Conservation (phyloP, 2,113 vertebrate species). For the Amblyopsis rosae region DNA sequence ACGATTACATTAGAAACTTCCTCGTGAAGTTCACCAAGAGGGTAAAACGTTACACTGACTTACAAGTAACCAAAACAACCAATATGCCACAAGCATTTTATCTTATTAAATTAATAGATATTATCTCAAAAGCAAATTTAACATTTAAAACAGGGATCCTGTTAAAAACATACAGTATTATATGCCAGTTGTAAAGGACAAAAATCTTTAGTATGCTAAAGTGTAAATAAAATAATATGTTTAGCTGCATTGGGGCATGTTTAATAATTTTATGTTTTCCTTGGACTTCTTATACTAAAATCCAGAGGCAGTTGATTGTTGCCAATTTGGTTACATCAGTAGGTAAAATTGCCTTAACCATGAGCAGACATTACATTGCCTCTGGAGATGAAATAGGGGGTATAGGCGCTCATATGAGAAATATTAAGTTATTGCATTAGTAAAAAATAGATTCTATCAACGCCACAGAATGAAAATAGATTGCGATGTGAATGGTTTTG, state of each 20-base stretch:
- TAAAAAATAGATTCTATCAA: constrained; percentile 6
- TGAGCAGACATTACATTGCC: constrained; percentile 25
- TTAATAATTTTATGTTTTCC: constrained; percentile 10
- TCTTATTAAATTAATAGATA: too few species aligned
- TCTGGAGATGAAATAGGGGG: constrained; percentile 11
- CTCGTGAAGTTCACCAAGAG: too few species aligned
- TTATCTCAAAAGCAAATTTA: too few species aligned
- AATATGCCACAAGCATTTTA: too few species aligned
- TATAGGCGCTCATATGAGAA: constrained; percentile 10
- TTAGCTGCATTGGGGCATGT: constrained; percentile 13
- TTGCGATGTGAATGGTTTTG: not conserved
- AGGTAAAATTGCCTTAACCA: constrained; percentile 22
- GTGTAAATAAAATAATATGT: constrained; percentile 2
- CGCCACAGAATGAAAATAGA: not conserved
- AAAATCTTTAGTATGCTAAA: not conserved
- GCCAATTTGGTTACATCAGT: constrained; percentile 29
- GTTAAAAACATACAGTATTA: too few species aligned
- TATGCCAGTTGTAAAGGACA: constrained; percentile 1
- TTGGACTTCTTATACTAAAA: not conserved
- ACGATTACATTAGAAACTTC: too few species aligned
- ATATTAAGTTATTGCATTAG: constrained; percentile 7
- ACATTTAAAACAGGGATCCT: not conserved
- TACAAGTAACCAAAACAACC: too few species aligned
- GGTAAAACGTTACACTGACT: too few species aligned
- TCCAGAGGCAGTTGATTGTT: constrained; percentile 5